Evolutionary conservation across 2,113 vertebrate genomes (phyloP).

Genomic region (Microcebus lehilahytsara): DNA sequence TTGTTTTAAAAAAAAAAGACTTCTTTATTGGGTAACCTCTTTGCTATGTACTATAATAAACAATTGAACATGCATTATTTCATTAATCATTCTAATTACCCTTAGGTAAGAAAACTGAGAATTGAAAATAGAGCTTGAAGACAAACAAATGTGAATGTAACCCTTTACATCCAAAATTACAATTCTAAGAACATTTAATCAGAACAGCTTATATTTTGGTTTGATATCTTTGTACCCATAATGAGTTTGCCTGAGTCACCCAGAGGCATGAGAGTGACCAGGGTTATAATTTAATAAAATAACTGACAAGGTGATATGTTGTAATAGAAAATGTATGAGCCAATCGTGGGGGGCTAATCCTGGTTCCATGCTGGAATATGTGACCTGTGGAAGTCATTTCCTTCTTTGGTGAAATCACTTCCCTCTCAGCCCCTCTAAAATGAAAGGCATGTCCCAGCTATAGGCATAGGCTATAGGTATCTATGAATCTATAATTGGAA

Average conservation of each 20-base stretch:
- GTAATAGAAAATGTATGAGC: not conserved
- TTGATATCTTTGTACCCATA: constrained; percentile 15
- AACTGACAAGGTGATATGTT: not conserved
- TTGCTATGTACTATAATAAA: not conserved
- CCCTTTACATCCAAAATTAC: not conserved
- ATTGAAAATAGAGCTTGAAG: constrained; percentile 20
- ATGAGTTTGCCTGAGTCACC: constrained; percentile 27
- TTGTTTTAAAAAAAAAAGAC: not conserved
- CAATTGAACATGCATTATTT: constrained; percentile 23
- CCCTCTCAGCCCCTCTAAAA: not conserved
- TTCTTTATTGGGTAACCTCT: not conserved
- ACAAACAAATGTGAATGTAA: constrained; percentile 21
- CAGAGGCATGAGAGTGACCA: not conserved
- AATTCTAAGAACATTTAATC: constrained; percentile 2
- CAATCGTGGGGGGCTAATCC: not conserved
- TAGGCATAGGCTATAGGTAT: not conserved
- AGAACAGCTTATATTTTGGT: not conserved
- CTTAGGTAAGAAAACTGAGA: not conserved
- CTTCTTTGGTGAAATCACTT: constrained; percentile 22
- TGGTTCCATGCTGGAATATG: not conserved
- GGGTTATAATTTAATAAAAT: constrained; percentile 34
- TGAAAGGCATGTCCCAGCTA: not conserved
- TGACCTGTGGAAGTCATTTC: not conserved
- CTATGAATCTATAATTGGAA: not conserved
- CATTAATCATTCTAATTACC: not conserved